These are phyloP conservation scores for Podabrus alpinus DNA, from an alignment of 2,888 invertebrate genomes.

Conservation along the genomic window DNA sequence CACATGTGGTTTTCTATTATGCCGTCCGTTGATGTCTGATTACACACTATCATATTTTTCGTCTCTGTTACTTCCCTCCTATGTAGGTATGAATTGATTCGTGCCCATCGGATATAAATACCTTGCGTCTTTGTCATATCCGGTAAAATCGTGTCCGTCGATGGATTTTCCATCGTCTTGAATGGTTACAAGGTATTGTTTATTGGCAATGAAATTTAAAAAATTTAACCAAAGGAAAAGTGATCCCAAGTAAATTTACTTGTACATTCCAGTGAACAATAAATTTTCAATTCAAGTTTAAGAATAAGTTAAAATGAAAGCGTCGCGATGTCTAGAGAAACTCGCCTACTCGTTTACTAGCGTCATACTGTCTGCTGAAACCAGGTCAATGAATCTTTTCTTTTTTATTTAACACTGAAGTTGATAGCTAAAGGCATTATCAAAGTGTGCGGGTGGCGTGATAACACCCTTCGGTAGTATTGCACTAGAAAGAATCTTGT, in stretches of 20 bases:
- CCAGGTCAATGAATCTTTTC: conserved; percentile 34
- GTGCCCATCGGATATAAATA: conserved; percentile 55
- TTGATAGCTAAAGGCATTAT: conserved; percentile 24
- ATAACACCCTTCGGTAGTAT: conserved; percentile 32
- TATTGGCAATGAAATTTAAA: conserved; percentile 34
- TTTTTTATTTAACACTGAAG: conserved; percentile 28
- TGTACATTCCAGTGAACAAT: neutral
- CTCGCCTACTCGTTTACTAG: conserved; percentile 31
- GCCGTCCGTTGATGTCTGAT: conserved; percentile 54
- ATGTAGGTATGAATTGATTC: conserved; percentile 37
- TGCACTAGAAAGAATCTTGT: conserved; percentile 24
- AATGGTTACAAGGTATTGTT: conserved; percentile 46
- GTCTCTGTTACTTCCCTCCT: conserved; percentile 45
- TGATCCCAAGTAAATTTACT: conserved; percentile 10
- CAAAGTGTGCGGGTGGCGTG: conserved; percentile 27
- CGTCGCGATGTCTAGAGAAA: conserved; percentile 29
- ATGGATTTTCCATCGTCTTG: conserved; percentile 42
- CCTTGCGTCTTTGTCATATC: conserved; percentile 55
- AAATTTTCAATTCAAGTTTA: neutral
- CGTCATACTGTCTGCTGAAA: conserved; percentile 43
- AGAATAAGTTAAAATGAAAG: neutral
- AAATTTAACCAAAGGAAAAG: conserved; percentile 2
- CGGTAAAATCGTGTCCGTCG: conserved; percentile 49
- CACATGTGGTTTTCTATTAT: conserved; percentile 47
- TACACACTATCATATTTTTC: conserved; percentile 57